Conservation (phyloP, 2,888 invertebrate genomes). For the Saturnia japonica region DNA sequence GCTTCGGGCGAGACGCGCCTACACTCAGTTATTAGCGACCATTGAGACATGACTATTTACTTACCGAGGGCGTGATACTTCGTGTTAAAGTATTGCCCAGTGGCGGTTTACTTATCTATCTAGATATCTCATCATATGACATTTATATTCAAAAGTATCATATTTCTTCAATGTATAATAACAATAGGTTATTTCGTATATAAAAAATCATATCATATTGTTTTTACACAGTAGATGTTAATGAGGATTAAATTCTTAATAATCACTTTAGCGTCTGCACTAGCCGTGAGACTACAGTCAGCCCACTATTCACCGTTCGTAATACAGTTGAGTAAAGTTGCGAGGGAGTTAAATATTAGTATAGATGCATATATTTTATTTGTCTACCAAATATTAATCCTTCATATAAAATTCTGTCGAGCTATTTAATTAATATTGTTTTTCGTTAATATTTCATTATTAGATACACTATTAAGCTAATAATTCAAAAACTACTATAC, state of each 20-base stretch:
- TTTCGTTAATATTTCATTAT: neutral
- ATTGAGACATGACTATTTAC: constrained; percentile 78
- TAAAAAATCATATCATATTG: too few relatives aligned
- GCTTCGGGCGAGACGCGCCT: constrained; percentile 67
- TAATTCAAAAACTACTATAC: neutral
- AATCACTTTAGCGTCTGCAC: too few relatives aligned
- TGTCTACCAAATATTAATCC: neutral
- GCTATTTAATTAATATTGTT: neutral
- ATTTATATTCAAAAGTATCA: neutral
- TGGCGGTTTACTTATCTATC: constrained; percentile 48
- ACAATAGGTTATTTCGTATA: too few relatives aligned
- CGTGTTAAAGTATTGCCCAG: constrained; percentile 50
- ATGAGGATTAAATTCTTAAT: too few relatives aligned
- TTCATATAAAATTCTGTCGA: neutral
- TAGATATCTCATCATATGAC: neutral
- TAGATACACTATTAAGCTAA: neutral
- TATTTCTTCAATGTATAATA: too few relatives aligned
- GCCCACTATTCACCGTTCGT: too few relatives aligned
- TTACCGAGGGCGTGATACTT: constrained; percentile 54
- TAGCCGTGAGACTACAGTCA: too few relatives aligned
- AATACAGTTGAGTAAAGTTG: too few relatives aligned
- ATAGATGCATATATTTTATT: neutral
- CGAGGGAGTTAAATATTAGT: too few relatives aligned
- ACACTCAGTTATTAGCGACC: constrained; percentile 71
- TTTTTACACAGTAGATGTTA: too few relatives aligned